Percentiles rank a stretch among this genome's conserved stretches.
Evolutionary conservation across 1,140 invertebrate genomes (phyloP).

Genomic region (Mizuhopecten yessoensis): DNA sequence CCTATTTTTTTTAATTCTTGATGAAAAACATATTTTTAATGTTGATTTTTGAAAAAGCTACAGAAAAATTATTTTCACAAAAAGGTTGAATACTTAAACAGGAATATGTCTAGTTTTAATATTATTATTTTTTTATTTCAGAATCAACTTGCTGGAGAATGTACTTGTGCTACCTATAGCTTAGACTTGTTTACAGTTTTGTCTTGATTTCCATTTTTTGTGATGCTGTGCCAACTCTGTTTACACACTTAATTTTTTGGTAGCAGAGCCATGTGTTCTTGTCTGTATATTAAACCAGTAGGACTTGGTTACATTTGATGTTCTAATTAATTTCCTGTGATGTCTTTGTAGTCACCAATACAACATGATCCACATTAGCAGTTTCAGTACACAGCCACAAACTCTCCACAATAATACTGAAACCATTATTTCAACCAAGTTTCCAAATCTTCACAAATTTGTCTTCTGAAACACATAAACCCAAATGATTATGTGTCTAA

Average conservation of each 20-base stretch:
- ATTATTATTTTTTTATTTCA: background rate
- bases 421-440: background rate
- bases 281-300: background rate
- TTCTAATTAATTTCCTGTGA: background rate
- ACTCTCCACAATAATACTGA: background rate
- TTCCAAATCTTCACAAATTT: constrained; percentile 39
- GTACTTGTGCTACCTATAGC: background rate
- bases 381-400: background rate
- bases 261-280: background rate
- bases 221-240: constrained; percentile 37
- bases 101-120: too few species aligned
- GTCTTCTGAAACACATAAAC: constrained; percentile 12
- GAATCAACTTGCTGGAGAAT: background rate
- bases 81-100: too few species aligned
- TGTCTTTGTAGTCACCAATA: background rate
- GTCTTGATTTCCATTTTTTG: constrained; percentile 17
- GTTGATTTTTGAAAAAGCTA: too few species aligned
- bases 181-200: background rate
- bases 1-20: too few species aligned
- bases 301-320: background rate
- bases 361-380: constrained; percentile 12
- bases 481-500: constrained; percentile 6
- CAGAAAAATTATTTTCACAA: too few species aligned
- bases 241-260: constrained; percentile 5
- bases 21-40: too few species aligned